phyloP scores from a whole-genome alignment of 1,140 invertebrate species.

The Andrena cerasifolii region DNA sequence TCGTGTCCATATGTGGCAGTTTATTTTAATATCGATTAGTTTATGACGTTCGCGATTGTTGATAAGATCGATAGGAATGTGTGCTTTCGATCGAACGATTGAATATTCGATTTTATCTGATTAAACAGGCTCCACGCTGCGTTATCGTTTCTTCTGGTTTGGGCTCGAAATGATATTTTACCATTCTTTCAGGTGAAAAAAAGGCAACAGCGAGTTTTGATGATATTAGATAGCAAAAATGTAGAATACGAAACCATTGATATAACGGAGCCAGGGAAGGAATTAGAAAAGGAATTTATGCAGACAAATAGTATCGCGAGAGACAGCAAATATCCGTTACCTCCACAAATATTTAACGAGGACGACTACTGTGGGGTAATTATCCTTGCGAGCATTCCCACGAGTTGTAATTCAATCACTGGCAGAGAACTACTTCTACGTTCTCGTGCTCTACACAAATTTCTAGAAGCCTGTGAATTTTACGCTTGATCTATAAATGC shows the following conservation, averaged over 20 bases:
- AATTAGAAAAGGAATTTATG: constrained; percentile 96
- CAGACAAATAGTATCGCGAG: constrained; percentile 92
- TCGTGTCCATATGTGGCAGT: not conserved
- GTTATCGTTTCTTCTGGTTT: too few relatives aligned
- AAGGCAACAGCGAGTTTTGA: constrained; percentile 93
- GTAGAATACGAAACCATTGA: constrained; percentile 94
- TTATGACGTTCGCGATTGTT: not conserved
- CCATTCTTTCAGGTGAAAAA: constrained; percentile 92
- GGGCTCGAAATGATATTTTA: too few relatives aligned
- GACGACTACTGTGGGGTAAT: constrained; percentile 95
- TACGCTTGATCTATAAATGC: constrained; percentile 24
- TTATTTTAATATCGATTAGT: not conserved
- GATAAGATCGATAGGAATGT: not conserved
- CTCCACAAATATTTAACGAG: constrained; percentile 97
- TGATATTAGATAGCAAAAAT: constrained; percentile 95
- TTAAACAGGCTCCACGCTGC: too few relatives aligned
- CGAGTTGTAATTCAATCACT: not conserved
- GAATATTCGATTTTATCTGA: too few relatives aligned
- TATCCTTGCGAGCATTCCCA: constrained; percentile 39
- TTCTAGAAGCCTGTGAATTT: constrained; percentile 3
- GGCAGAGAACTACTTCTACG: not conserved
- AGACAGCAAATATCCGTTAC: constrained; percentile 89
- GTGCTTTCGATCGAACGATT: too few relatives aligned
- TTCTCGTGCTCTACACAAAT: not conserved
- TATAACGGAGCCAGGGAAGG: constrained; percentile 95